Conservation (phyloP, 2,113 vertebrate genomes). For the Petrocephalus microphthalmus region DNA sequence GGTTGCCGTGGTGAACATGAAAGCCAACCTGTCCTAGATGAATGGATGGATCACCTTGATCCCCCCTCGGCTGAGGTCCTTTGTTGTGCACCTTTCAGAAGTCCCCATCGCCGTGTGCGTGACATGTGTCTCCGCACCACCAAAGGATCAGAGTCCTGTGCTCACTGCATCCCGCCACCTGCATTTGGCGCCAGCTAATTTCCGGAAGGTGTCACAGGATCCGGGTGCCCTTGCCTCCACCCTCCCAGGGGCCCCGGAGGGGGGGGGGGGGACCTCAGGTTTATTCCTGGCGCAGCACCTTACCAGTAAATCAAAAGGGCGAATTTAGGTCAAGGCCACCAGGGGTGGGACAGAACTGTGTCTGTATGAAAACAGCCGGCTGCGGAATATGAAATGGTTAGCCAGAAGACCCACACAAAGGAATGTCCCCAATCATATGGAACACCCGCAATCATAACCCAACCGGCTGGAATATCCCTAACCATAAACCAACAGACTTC, state of each 20-base stretch:
- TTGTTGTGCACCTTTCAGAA: not conserved
- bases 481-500: not conserved
- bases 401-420: not conserved
- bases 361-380: slow-evolving; percentile 1
- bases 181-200: not conserved
- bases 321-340: slow-evolving; percentile 16
- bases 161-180: not conserved
- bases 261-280: not conserved
- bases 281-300: slow-evolving; percentile 8
- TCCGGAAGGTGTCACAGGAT: not conserved
- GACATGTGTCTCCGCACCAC: not conserved
- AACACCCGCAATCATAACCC: not conserved
- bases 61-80: not conserved
- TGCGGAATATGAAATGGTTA: not conserved
- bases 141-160: not conserved
- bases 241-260: not conserved
- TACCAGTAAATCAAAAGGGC: slow-evolving; percentile 22
- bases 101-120: not conserved
- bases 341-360: not conserved
- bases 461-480: not conserved
- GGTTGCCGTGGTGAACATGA: not conserved
- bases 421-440: too few relatives aligned
- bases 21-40: not conserved
- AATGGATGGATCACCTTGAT: not conserved
- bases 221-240: not conserved